phyloP scores from a whole-genome alignment of 2,797 vertebrate species.

The Cirrhinus molitorella region DNA sequence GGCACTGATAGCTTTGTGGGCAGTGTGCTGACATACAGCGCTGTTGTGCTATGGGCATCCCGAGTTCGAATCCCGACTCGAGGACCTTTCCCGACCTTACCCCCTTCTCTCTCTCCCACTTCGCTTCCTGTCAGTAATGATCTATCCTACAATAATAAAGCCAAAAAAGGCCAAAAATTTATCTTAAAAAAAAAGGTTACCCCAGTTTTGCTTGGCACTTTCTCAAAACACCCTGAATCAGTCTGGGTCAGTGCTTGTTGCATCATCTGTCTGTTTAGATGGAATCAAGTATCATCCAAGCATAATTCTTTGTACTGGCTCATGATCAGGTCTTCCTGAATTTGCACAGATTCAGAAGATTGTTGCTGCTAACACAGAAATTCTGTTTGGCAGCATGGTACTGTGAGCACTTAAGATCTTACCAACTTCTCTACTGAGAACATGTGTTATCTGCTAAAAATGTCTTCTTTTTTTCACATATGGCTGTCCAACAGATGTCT shows the following conservation, averaged over 20 bases:
- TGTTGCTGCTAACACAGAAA: conserved; percentile 48
- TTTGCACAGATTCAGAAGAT: conserved; percentile 60
- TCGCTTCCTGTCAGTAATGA: no score
- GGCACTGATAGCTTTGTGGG: no score
- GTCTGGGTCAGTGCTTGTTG: conserved; percentile 33
- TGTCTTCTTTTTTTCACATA: conserved; percentile 42
- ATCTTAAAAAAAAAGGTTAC: no score
- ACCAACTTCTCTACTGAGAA: neutral
- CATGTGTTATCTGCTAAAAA: conserved; percentile 10
- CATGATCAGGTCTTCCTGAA: conserved; percentile 55
- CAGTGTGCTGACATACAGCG: no score
- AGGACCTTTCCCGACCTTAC: no score
- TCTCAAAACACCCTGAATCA: conserved; percentile 31
- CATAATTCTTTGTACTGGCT: conserved; percentile 57
- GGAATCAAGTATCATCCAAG: conserved; percentile 50
- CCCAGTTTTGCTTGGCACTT: conserved; percentile 48
- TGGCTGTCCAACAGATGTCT: conserved; percentile 52
- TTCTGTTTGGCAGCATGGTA: conserved; percentile 25
- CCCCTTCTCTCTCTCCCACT: no score
- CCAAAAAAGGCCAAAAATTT: no score
- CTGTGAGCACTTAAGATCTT: no score
- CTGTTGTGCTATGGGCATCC: no score
- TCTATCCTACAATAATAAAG: no score
- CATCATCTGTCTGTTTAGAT: conserved; percentile 55
- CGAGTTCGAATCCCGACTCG: no score